Evolutionary conservation across 1,140 invertebrate species (phyloP).

Genomic region (Thaumatotibia leucotreta): DNA sequence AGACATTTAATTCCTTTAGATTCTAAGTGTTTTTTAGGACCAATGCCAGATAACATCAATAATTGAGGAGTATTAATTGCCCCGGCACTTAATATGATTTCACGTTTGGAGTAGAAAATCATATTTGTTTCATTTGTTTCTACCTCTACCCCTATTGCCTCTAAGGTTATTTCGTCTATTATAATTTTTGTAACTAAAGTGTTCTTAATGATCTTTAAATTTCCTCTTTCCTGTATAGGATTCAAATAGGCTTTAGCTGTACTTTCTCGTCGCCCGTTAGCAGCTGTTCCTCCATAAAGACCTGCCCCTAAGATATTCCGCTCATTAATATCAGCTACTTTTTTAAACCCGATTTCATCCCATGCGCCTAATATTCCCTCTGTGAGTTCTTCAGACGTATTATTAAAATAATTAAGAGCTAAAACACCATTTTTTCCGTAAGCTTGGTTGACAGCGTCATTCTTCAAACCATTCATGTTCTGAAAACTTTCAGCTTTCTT

Average conservation of each 20-base stretch:
- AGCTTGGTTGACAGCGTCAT: constrained; percentile 14
- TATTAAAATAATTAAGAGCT: constrained; percentile 29
- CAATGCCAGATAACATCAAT: constrained; percentile 66
- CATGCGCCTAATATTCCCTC: constrained; percentile 49
- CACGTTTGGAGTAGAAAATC: constrained; percentile 51
- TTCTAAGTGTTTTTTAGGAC: constrained; percentile 53
- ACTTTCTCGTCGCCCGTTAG: constrained; percentile 79
- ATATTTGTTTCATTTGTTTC: constrained; percentile 33
- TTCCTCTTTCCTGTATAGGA: constrained; percentile 75
- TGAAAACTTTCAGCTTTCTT: constrained; percentile 32
- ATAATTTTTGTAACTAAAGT: constrained; percentile 72
- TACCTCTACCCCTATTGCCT: constrained; percentile 51
- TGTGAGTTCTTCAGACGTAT: constrained; percentile 24
- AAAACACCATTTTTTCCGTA: constrained; percentile 30
- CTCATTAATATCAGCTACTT: constrained; percentile 42
- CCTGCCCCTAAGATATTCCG: constrained; percentile 55
- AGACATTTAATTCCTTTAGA: constrained; percentile 68
- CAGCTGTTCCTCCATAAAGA: constrained; percentile 48
- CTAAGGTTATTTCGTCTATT: constrained; percentile 33
- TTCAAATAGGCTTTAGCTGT: constrained; percentile 78
- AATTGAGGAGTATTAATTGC: constrained; percentile 75
- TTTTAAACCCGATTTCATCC: constrained; percentile 37
- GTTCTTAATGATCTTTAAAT: constrained; percentile 82
- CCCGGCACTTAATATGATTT: constrained; percentile 76
- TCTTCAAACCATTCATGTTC: constrained; percentile 17